Evolutionary conservation across 92 coral and sea anemone species (phyloP).

Genomic region (Palythoa grandiflora): DNA sequence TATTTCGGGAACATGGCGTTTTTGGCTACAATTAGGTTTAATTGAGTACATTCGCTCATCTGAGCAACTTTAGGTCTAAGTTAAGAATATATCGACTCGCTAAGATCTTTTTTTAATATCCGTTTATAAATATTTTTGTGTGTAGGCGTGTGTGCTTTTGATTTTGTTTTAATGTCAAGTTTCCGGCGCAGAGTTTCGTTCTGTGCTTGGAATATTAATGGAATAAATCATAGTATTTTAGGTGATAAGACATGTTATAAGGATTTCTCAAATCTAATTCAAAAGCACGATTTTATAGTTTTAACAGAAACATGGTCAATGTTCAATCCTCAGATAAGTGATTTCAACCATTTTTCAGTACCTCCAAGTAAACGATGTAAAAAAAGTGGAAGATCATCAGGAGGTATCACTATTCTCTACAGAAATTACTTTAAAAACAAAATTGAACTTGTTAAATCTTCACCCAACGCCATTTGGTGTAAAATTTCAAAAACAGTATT

Average conservation of each 20-base stretch:
- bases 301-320: slow-evolving; percentile 2
- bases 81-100: neutral
- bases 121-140: neutral
- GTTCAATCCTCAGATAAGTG: neutral
- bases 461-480: slow-evolving; percentile 19
- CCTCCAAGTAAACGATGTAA: slow-evolving; percentile 1
- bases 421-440: neutral
- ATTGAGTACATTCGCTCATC: neutral
- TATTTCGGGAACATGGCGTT: slow-evolving; percentile 7
- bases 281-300: neutral
- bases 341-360: neutral
- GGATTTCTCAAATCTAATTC: neutral
- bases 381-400: slow-evolving; percentile 4
- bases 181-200: neutral
- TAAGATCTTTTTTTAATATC: neutral
- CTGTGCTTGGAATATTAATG: slow-evolving; percentile 4
- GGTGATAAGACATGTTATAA: neutral
- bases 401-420: neutral
- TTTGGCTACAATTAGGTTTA: slow-evolving; percentile 10
- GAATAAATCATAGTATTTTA: neutral
- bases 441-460: slow-evolving; percentile 18
- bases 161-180: neutral
- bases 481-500: slow-evolving; percentile 23
- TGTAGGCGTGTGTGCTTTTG: slow-evolving; percentile 14
- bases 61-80: slow-evolving; percentile 10